phyloP scores from a whole-genome alignment of 2,113 vertebrate species.

The Caranx melampygus region DNA sequence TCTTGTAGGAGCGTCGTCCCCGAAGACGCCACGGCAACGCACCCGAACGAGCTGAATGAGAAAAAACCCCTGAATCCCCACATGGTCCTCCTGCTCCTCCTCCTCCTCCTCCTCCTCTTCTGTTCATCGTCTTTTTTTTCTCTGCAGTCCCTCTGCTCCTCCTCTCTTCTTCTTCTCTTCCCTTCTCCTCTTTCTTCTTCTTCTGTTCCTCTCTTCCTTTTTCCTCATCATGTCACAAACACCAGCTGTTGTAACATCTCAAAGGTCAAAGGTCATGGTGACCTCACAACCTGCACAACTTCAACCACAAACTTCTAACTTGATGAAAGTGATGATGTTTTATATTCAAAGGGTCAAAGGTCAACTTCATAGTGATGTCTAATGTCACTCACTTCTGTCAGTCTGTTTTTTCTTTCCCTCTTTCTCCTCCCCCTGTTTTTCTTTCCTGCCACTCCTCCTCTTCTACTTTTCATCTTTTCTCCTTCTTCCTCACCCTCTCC shows the following conservation, averaged over 20 bases:
- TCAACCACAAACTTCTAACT: too few relatives aligned
- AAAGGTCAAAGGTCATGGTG: too few relatives aligned
- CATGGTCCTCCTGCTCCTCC: constrained; percentile 45
- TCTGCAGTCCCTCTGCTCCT: constrained; percentile 9
- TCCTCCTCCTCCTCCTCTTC: background rate
- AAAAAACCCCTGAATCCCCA: constrained; percentile 73
- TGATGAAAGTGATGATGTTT: too few relatives aligned
- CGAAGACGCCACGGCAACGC: constrained; percentile 63
- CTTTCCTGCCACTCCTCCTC: background rate
- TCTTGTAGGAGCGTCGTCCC: constrained; percentile 82
- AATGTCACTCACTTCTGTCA: too few relatives aligned
- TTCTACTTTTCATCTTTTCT: too few relatives aligned
- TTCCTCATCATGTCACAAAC: too few relatives aligned
- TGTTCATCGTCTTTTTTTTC: background rate
- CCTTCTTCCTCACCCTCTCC: too few relatives aligned
- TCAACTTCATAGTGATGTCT: too few relatives aligned
- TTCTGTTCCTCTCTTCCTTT: background rate
- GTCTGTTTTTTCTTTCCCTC: background rate
- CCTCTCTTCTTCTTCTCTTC: background rate
- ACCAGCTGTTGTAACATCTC: too few relatives aligned
- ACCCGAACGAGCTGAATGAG: constrained; percentile 73
- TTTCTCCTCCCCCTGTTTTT: background rate
- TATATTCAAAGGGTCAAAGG: too few relatives aligned
- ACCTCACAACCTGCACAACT: too few relatives aligned
- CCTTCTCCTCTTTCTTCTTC: background rate